Evolutionary conservation across 2,797 vertebrate species (phyloP).

Genomic region (Liparis tanakae): DNA sequence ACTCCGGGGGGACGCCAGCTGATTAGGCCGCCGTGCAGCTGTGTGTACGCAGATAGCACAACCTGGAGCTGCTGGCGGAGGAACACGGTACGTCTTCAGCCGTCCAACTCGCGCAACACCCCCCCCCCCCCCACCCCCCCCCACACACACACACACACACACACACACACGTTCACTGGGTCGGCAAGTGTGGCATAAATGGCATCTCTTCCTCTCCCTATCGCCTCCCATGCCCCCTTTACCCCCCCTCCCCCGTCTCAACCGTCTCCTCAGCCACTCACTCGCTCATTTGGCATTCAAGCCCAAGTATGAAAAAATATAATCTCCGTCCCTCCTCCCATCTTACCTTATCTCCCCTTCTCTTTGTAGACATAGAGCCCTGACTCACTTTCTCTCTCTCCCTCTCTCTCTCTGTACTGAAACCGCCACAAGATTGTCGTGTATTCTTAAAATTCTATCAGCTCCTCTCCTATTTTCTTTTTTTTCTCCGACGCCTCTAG

Average conservation of each 20-base stretch:
- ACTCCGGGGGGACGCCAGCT: constrained; percentile 55
- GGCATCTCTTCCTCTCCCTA: constrained; percentile 53
- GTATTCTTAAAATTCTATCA: background rate
- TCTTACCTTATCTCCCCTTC: constrained; percentile 36
- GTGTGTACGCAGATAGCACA: constrained; percentile 61
- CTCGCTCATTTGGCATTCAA: constrained; percentile 26
- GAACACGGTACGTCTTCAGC: constrained; percentile 61
- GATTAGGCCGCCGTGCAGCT: constrained; percentile 67
- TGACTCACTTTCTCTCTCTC: constrained; percentile 15
- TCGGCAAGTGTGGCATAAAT: constrained; percentile 56
- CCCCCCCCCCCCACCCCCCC: constrained; percentile 1
- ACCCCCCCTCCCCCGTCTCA: constrained; percentile 27
- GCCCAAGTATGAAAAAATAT: constrained; percentile 23
- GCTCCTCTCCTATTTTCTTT: constrained; percentile 1
- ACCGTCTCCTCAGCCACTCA: constrained; percentile 33
- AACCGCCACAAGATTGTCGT: background rate
- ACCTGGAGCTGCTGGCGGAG: constrained; percentile 63
- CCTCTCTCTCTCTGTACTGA: background rate
- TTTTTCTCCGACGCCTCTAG: background rate
- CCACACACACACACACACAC: too few species aligned
- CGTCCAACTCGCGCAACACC: constrained; percentile 5
- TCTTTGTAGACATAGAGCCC: constrained; percentile 19
- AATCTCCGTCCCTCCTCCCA: constrained; percentile 50
- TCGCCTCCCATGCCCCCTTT: constrained; percentile 36
- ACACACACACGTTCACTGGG: too few species aligned